phyloP scores from a whole-genome alignment of 2,797 vertebrate genomes.

The Ctenosaura bakeri region DNA sequence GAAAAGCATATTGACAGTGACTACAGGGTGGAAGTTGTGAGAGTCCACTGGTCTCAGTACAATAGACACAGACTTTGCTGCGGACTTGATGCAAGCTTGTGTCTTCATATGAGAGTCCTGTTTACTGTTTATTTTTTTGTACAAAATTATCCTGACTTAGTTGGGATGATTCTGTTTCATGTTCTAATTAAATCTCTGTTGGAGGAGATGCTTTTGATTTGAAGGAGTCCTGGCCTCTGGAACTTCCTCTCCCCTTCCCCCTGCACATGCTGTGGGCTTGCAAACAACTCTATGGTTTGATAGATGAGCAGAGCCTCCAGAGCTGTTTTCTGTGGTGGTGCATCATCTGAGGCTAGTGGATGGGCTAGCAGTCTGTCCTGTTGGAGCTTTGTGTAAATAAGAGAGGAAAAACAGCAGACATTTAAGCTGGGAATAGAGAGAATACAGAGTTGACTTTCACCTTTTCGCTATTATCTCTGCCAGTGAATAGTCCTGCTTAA shows the following conservation, averaged over 20 bases:
- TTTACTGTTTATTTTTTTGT: constrained; percentile 33
- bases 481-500: background rate
- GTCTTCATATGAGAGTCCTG: accelerated
- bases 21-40: constrained; percentile 26
- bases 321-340: background rate
- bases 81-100: background rate
- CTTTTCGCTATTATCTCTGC: background rate
- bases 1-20: constrained; percentile 11
- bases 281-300: background rate
- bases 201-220: constrained; percentile 41
- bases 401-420: background rate
- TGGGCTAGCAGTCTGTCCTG: background rate
- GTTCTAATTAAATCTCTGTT: constrained; percentile 65
- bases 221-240: constrained; percentile 8
- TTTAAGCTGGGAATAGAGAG: background rate
- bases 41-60: background rate
- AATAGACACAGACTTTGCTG: background rate
- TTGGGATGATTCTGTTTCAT: constrained; percentile 49
- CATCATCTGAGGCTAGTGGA: background rate
- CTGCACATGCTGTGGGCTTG: constrained; percentile 9
- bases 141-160: background rate
- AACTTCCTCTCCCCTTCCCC: background rate
- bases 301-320: constrained; percentile 2
- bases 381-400: background rate
- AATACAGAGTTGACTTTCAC: constrained; percentile 5